Conservation (phyloP, 2,113 vertebrate genomes). For the Taxidea taxus region DNA sequence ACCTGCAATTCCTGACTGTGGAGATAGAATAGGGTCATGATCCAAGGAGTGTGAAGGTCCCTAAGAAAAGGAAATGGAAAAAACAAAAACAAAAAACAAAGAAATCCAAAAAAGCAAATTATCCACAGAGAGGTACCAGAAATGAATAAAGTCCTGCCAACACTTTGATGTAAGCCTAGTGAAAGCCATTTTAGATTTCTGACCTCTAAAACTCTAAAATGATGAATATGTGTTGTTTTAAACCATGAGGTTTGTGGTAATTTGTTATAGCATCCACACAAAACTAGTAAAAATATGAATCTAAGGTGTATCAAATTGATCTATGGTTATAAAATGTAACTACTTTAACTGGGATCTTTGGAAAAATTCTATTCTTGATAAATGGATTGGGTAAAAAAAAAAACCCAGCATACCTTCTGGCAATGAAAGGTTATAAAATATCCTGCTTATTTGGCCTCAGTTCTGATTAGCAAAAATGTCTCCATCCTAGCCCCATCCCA, state of each 20-base stretch:
- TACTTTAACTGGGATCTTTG: not conserved
- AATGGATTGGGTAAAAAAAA: not conserved
- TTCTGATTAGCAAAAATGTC: not conserved
- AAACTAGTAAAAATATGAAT: not conserved
- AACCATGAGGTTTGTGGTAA: not conserved
- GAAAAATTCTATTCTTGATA: not conserved
- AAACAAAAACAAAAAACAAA: not conserved
- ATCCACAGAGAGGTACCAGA: not conserved
- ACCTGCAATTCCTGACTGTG: not conserved
- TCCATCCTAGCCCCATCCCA: fast-evolving
- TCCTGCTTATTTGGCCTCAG: not conserved
- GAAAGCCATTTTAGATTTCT: not conserved
- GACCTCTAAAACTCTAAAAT: not conserved
- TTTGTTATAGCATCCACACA: not conserved
- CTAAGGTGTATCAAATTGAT: not conserved
- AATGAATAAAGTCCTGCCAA: not conserved
- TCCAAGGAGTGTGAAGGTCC: not conserved
- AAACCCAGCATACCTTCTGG: not conserved
- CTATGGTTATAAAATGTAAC: not conserved
- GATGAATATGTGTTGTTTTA: not conserved
- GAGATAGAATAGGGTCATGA: not conserved
- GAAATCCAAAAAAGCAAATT: not conserved
- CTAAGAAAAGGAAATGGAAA: not conserved
- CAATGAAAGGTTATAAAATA: not conserved
- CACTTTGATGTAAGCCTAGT: not conserved